Percentiles rank a stretch among this genome's conserved stretches.
These are phyloP conservation scores for Copidosoma floridanum DNA, from an alignment of 1,140 invertebrate genomes.

Conservation along the genomic window DNA sequence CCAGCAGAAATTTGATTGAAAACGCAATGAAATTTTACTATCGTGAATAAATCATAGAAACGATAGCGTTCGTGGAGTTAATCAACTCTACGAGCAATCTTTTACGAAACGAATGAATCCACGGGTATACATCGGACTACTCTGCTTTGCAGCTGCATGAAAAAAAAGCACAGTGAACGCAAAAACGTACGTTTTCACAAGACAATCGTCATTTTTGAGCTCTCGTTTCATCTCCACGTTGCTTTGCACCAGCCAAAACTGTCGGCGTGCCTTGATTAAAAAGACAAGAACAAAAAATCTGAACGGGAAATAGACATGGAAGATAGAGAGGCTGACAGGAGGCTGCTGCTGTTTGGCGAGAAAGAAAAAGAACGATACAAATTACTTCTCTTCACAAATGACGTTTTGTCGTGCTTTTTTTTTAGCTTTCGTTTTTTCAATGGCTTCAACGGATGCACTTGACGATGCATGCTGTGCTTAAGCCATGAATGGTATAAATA, in stretches of 20 bases:
- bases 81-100: background rate
- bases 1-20: too few species aligned
- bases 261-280: constrained; percentile 6
- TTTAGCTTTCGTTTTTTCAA: too few species aligned
- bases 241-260: too few species aligned
- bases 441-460: too few species aligned
- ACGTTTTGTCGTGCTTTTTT: too few species aligned
- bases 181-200: background rate
- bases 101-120: constrained; percentile 6
- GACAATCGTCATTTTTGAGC: constrained; percentile 4
- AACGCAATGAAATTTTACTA: too few species aligned
- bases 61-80: background rate
- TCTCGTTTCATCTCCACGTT: too few species aligned
- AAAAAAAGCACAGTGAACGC: background rate
- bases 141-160: too few species aligned
- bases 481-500: too few species aligned
- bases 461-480: too few species aligned
- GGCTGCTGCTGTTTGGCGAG: too few species aligned
- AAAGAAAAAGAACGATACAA: constrained; percentile 1
- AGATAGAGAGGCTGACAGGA: background rate
- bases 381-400: background rate
- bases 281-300: background rate
- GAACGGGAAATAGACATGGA: background rate
- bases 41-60: background rate
- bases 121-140: too few species aligned